Evolutionary conservation across 2,113 vertebrate species (phyloP), one percentile per base, ranked within the genome.

Genomic region (Dipodomys ordii): DNA sequence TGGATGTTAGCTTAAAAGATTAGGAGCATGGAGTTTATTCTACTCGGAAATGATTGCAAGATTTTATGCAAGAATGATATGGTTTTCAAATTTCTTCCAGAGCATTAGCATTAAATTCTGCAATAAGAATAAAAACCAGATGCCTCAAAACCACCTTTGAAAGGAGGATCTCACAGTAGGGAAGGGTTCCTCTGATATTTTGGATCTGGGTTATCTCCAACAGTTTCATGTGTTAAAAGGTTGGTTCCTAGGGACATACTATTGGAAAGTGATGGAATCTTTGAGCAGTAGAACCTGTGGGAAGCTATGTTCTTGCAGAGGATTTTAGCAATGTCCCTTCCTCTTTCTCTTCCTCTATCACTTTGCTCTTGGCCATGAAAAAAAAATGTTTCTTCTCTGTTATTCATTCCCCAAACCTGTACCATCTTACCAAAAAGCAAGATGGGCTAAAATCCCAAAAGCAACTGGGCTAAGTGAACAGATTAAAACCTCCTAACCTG

Each of bases 51-150:
- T 92, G 67, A 57, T n/a, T 72, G 46, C 4, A 67, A 32, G 39
- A 94, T 67, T 97, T 95, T 93, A 85, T 93, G 78, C 77, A 88
- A 76, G 27, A 76, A 74, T 87, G 57, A 65, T 13, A 78, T 65
- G 82, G 16, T 44, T 88, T 92, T 90, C 49, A 62, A 6, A 80
- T 79, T 93, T 93, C 81, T 91, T 90, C 93, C 49, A 60, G 64
- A 60, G 12, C 32, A 80, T 20, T 94, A 28, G 73, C 69, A 90
- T 94, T 39, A 87, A 87, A 93, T 80, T 72, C 7, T 28, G 73
- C 49, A 60, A 82, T 35, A 72, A 90, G 94, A 79, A 74, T 79
- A n/a, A 93, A 79, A 88, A 0, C 15, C 57, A 71, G 27, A 19
- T 19, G 22, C 19, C 85, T 81, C 30, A 44, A 69, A 30, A 62